Base-by-base conservation (phyloP, 2,797 vertebrate genomes). In the Eupleurogrammus muticus region DNA sequence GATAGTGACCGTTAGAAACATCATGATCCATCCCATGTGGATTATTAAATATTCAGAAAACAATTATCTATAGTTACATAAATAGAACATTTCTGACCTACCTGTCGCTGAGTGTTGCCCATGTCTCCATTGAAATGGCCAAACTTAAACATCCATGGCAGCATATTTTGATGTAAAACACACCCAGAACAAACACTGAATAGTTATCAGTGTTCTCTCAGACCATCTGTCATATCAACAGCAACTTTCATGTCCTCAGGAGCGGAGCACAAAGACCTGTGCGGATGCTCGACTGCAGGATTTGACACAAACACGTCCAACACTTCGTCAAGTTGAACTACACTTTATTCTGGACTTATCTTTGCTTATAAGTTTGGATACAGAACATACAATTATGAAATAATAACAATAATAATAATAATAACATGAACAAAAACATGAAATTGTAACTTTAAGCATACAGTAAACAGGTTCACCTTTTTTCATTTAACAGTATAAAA, bases 131-230 rank as follows among this genome's bases (percentile, higher is more conserved):
- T 52, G 34, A 23, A 44, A 51, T 51, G 35, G 40, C 59, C 82
- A 73, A 62, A 82, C 70, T 17, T 24, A 65, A 65, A 77, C 36
- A 68, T 75, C 53, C 53, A 50, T 73, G 81, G 68, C 82, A 87
- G 61, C 70, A 75, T 74, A 64, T 76, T 85, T 85, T 60, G 65
- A 77, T 77, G 79, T 73, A 36, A 85, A 79, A 77, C 85, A 89
- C 86, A 90, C 84, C 86, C 75, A 87, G 64, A 88, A 79, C 82
- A 89, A 92, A 93, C 89, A 91, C 77, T 69, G 75, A 83, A 81
- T 76, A 83, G 55, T 75, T 85, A 86, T 86, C 67, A 75, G 75
- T 46, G 68, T 67, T 70, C 60, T 52, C 49, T 79, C 44, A 0
- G n/a, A 52, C 89, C 90, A 91, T 92, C 90, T 92, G 90, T 70